Evolutionary conservation across 2,797 vertebrate species (phyloP).

Genomic region (Bovichtus diacanthus): DNA sequence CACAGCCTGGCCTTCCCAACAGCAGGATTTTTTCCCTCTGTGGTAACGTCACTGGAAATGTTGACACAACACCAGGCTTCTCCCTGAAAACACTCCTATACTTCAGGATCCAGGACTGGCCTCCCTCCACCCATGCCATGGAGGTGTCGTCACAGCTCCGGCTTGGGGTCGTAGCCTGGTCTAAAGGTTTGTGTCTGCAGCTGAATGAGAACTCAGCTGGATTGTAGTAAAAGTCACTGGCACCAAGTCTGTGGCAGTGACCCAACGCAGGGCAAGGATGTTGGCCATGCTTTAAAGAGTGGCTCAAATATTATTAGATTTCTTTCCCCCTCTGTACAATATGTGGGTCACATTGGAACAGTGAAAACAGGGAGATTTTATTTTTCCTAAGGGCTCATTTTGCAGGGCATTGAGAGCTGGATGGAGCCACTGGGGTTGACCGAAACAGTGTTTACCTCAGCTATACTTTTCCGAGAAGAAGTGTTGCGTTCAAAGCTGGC

Average conservation of each 20-base stretch:
- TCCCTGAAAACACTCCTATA: conserved; percentile 41
- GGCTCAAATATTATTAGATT: conserved; percentile 27
- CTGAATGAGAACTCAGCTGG: conserved; percentile 61
- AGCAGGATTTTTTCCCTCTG: conserved; percentile 66
- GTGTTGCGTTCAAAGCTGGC: conserved; percentile 31
- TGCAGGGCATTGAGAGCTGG: conserved; percentile 17
- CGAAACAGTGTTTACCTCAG: conserved; percentile 52
- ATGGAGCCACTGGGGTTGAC: conserved; percentile 17
- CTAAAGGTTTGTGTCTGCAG: conserved; percentile 39
- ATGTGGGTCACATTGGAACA: conserved; percentile 53
- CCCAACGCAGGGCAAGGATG: conserved; percentile 33
- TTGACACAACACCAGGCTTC: conserved; percentile 64
- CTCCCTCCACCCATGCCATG: conserved; percentile 25
- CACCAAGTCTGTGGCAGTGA: conserved; percentile 35
- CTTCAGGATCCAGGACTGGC: conserved; percentile 48
- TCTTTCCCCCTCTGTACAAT: conserved; percentile 16
- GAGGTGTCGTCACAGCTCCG: conserved; percentile 41
- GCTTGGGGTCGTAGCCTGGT: conserved; percentile 13
- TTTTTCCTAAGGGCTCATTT: conserved; percentile 54
- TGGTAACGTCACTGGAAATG: conserved; percentile 75
- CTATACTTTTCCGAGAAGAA: conserved; percentile 63
- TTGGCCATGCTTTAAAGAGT: conserved; percentile 46
- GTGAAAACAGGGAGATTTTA: conserved; percentile 34
- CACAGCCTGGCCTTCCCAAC: conserved; percentile 27
- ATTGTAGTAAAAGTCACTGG: conserved; percentile 46